A percentile compares a stretch with the other conserved stretches of the same genome.
phyloP scores from a whole-genome alignment of 2,113 vertebrate species.

The Leptobrachium ailaonicum region DNA sequence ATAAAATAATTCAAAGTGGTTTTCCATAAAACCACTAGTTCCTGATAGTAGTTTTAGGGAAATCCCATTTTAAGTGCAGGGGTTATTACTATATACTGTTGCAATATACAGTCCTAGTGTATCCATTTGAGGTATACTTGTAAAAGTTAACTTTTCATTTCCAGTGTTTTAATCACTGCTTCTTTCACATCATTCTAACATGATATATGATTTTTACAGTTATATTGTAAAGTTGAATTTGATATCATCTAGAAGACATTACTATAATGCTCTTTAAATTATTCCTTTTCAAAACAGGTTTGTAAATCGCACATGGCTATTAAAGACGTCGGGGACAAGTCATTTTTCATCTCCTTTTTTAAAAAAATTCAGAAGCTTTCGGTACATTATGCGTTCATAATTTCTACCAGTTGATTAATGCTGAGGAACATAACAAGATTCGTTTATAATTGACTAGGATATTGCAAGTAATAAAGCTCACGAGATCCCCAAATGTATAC shows the following conservation, averaged over 20 bases:
- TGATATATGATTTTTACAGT: no score
- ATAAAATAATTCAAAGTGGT: no score
- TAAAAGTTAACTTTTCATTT: no score
- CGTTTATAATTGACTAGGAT: conserved; percentile 30
- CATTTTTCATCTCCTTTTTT: not conserved
- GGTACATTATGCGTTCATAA: conserved; percentile 20
- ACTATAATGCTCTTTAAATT: not conserved
- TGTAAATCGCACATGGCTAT: not conserved
- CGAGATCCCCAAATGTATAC: conserved; percentile 6
- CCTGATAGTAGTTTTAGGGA: no score
- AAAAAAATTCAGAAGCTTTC: not conserved
- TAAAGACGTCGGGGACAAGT: not conserved
- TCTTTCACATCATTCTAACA: no score
- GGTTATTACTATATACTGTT: no score
- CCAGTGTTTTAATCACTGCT: no score
- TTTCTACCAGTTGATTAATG: conserved; percentile 5
- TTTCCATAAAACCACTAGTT: no score
- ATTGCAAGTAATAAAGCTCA: conserved; percentile 20
- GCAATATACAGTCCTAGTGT: no score
- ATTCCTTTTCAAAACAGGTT: no score
- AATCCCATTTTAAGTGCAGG: no score
- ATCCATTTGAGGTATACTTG: no score
- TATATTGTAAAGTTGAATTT: not conserved
- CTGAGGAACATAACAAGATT: conserved; percentile 1
- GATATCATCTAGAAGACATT: not conserved